Percentiles rank a stretch among this genome's conserved stretches.
These are phyloP conservation scores for Karalla daura DNA, from an alignment of 2,797 vertebrate species.

Conservation along the genomic window DNA sequence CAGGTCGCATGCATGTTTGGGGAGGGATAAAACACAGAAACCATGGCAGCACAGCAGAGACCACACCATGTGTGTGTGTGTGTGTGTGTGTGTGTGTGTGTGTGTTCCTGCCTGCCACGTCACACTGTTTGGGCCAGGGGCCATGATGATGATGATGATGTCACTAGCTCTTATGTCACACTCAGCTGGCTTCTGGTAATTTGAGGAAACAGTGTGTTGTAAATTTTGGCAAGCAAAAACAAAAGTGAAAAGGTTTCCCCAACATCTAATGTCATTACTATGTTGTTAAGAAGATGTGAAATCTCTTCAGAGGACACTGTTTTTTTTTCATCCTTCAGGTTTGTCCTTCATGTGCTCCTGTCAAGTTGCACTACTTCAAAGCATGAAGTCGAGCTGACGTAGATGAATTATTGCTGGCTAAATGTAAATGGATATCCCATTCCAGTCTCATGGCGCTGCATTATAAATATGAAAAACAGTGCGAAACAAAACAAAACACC, in stretches of 20 bases:
- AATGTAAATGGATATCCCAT: too few species aligned
- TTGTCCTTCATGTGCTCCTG: neutral
- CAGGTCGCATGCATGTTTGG: slow-evolving; percentile 6
- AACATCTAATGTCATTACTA: too few species aligned
- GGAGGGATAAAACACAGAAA: neutral
- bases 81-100: too few species aligned
- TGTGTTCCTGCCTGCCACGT: neutral
- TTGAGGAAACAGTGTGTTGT: neutral
- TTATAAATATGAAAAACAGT: too few species aligned
- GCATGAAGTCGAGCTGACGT: too few species aligned
- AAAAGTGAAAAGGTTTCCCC: neutral
- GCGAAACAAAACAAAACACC: too few species aligned
- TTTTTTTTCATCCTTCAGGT: neutral
- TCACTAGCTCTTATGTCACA: neutral
- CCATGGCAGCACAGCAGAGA: neutral
- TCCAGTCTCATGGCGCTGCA: too few species aligned
- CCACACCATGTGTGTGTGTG: neutral
- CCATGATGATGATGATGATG: slow-evolving; percentile 3
- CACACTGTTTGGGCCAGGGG: neutral
- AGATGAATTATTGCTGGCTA: too few species aligned
- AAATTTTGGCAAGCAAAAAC: neutral
- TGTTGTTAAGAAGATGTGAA: neutral
- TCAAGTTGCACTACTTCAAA: neutral
- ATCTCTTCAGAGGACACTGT: neutral
- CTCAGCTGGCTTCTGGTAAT: neutral